Conservation (phyloP, 1,140 invertebrate genomes). For the Lanistes nyassanus region DNA sequence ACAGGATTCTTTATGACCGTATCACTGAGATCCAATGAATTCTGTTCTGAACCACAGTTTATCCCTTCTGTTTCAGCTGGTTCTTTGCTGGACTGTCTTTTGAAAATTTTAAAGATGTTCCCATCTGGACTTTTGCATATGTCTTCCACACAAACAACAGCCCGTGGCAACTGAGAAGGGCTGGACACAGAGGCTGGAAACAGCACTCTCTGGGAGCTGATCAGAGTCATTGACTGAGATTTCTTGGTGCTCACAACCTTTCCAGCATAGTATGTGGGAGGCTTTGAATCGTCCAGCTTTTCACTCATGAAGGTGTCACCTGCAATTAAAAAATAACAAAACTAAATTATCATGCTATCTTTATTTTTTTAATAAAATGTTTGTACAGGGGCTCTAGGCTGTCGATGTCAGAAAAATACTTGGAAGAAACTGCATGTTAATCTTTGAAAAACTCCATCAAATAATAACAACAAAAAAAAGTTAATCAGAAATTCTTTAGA, state of each 20-base stretch:
- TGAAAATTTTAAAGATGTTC: slow-evolving; percentile 2
- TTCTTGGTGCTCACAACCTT: background rate
- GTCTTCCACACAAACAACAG: slow-evolving; percentile 11
- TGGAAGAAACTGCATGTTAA: too few species aligned
- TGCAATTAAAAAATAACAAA: too few species aligned
- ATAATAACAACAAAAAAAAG: too few species aligned
- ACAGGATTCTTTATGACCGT: background rate
- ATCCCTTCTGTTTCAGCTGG: background rate
- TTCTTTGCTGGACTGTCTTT: slow-evolving; percentile 6
- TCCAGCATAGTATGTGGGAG: background rate
- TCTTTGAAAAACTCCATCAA: too few species aligned
- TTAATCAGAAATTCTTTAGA: too few species aligned
- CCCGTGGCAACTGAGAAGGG: background rate
- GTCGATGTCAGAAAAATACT: too few species aligned
- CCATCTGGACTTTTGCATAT: slow-evolving; percentile 1
- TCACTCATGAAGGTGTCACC: too few species aligned
- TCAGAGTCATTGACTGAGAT: background rate
- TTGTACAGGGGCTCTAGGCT: too few species aligned
- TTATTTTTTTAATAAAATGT: too few species aligned
- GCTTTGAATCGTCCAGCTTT: background rate
- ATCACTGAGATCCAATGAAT: too few species aligned
- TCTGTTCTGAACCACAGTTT: background rate
- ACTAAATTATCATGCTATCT: too few species aligned
- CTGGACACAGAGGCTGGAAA: background rate
- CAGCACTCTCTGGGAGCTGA: background rate